These are phyloP conservation scores for Ranitomeya variabilis DNA, from an alignment of 2,113 vertebrate genomes.

Conservation along the genomic window DNA sequence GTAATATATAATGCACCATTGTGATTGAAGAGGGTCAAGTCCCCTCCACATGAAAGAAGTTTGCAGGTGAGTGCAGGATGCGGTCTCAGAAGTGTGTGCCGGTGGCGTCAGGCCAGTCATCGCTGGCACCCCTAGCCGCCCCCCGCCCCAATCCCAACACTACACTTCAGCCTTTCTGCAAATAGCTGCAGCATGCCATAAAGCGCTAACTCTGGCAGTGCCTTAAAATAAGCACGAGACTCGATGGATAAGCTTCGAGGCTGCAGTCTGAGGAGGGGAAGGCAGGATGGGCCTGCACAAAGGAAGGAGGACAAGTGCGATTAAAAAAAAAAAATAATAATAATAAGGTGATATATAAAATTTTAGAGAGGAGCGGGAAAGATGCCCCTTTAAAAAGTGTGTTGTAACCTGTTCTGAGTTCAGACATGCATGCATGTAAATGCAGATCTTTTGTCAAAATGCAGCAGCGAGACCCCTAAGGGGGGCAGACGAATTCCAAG, in stretches of 20 bases:
- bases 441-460: constrained; percentile 47
- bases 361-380: background rate
- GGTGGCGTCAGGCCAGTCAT: constrained; percentile 41
- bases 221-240: constrained; percentile 55
- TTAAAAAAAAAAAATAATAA: constrained; percentile 19
- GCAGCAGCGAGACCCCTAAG: constrained; percentile 33
- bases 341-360: background rate
- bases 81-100: constrained; percentile 13
- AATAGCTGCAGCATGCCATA: constrained; percentile 55
- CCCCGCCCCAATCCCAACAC: background rate
- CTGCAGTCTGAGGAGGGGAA: constrained; percentile 11
- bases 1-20: background rate
- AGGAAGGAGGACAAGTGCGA: constrained; percentile 33
- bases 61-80: constrained; percentile 39
- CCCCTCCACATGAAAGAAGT: constrained; percentile 29
- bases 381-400: constrained; percentile 37
- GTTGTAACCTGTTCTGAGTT: constrained; percentile 45
- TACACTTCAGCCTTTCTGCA: constrained; percentile 51
- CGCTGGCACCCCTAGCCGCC: background rate
- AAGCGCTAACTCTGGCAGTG: constrained; percentile 42
- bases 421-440: constrained; percentile 41
- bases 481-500: constrained; percentile 41
- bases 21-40: constrained; percentile 33
- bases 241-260: constrained; percentile 40
- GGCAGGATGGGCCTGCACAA: background rate